Conservation (phyloP, 2,888 invertebrate genomes). For the Malthinus flaveolus region DNA sequence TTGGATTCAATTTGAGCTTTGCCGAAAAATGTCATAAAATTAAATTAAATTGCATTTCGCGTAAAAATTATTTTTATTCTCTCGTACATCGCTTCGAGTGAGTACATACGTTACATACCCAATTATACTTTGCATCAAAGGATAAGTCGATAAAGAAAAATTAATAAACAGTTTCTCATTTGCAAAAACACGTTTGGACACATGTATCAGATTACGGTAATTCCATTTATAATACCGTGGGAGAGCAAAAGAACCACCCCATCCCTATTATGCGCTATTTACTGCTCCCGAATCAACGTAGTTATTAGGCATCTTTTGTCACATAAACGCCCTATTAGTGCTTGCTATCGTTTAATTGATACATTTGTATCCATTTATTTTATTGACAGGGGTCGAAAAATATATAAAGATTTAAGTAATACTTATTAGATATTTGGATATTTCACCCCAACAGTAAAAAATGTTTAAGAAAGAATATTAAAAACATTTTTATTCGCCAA, state of each 20-base stretch:
- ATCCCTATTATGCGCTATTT: slow-evolving; percentile 43
- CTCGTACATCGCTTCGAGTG: too few relatives aligned
- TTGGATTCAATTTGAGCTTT: slow-evolving; percentile 29
- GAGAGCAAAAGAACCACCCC: slow-evolving; percentile 39
- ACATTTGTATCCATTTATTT: slow-evolving; percentile 22
- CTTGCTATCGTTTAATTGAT: slow-evolving; percentile 20
- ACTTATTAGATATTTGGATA: too few relatives aligned
- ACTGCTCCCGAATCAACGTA: slow-evolving; percentile 44
- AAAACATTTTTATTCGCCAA: too few relatives aligned
- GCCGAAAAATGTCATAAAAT: slow-evolving; percentile 12
- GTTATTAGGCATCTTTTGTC: slow-evolving; percentile 41
- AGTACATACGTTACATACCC: too few relatives aligned
- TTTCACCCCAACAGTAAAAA: too few relatives aligned
- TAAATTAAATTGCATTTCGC: slow-evolving; percentile 10
- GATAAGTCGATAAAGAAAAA: slow-evolving; percentile 12
- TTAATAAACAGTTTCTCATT: slow-evolving; percentile 54
- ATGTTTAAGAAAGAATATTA: too few relatives aligned
- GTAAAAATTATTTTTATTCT: too few relatives aligned
- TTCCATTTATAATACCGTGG: slow-evolving; percentile 46
- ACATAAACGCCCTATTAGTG: slow-evolving; percentile 22
- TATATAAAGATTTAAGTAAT: too few relatives aligned
- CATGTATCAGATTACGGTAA: slow-evolving; percentile 53
- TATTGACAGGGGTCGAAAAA: slow-evolving; percentile 3
- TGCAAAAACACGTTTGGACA: slow-evolving; percentile 52
- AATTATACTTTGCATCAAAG: too few relatives aligned